A percentile compares a stretch with the other conserved stretches of the same genome.
These are phyloP conservation scores for Philopedon plagiatum DNA, from an alignment of 2,888 invertebrate genomes.

Conservation along the genomic window DNA sequence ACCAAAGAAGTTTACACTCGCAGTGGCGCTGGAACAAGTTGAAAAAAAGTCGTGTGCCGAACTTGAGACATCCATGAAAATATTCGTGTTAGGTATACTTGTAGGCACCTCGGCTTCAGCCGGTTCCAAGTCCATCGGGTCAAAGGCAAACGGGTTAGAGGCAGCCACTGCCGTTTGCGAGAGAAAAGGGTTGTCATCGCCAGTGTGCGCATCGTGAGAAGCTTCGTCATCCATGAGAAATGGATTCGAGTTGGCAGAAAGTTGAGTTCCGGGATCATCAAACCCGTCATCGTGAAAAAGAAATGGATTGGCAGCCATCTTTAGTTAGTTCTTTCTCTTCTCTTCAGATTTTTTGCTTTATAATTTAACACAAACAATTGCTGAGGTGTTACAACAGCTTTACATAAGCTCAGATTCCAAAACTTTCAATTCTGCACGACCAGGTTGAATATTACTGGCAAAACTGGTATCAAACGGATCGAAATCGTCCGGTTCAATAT, in stretches of 20 bases:
- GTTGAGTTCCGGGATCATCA: constrained; percentile 69
- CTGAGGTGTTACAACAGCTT: neutral
- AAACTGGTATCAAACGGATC: constrained; percentile 92
- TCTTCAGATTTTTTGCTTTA: neutral
- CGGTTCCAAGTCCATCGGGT: constrained; percentile 66
- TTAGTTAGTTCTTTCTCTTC: constrained; percentile 10
- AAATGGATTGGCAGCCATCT: constrained; percentile 82
- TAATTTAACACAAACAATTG: too few species aligned
- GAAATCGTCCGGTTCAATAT: constrained; percentile 68
- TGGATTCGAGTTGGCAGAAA: constrained; percentile 76
- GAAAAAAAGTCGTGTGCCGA: constrained; percentile 37
- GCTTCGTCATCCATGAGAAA: constrained; percentile 74
- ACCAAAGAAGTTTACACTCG: constrained; percentile 23
- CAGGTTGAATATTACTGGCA: constrained; percentile 81
- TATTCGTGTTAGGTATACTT: constrained; percentile 35
- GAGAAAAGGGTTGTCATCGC: constrained; percentile 81
- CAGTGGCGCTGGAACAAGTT: constrained; percentile 30
- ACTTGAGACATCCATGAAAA: constrained; percentile 39
- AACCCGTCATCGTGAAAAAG: constrained; percentile 79
- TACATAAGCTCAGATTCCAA: constrained; percentile 81
- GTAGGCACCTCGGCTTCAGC: constrained; percentile 59
- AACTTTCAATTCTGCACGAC: constrained; percentile 79
- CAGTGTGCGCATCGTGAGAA: constrained; percentile 57
- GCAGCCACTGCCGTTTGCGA: constrained; percentile 67
- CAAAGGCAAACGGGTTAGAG: constrained; percentile 79